Evolutionary conservation across 2,113 vertebrate genomes (phyloP).

Genomic region (Callospermophilus lateralis): DNA sequence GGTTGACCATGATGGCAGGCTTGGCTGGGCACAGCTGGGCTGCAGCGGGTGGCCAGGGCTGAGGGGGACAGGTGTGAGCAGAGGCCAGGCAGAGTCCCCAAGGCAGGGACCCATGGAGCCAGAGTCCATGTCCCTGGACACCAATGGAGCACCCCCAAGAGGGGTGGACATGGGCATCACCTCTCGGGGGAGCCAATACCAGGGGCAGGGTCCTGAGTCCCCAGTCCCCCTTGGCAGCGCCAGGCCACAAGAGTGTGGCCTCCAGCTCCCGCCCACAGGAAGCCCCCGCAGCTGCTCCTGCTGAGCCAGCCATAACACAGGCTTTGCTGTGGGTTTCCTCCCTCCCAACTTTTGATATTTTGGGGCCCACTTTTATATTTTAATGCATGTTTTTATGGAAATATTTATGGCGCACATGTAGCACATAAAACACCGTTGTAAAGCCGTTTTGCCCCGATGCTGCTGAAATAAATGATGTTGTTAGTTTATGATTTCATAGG

Average conservation of each 20-base stretch:
- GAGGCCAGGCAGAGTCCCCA: too few species aligned
- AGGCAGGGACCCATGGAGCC: neutral
- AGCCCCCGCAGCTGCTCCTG: neutral
- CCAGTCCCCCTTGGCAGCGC: accelerated
- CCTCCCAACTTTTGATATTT: conserved; percentile 82
- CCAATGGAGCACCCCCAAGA: accelerated
- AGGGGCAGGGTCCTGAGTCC: too few species aligned
- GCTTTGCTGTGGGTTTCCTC: conserved; percentile 75
- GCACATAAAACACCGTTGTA: conserved; percentile 86
- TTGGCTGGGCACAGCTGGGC: too few species aligned
- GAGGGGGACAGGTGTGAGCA: too few species aligned
- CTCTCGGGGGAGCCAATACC: neutral
- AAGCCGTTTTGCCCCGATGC: conserved; percentile 83
- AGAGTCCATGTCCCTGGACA: neutral
- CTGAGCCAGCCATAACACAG: conserved; percentile 1
- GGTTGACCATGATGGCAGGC: accelerated
- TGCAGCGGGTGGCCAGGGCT: accelerated
- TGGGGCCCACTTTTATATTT: conserved; percentile 86
- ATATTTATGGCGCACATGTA: conserved; percentile 88
- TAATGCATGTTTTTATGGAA: conserved; percentile 88
- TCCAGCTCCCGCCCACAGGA: neutral
- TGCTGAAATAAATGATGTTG: conserved; percentile 86
- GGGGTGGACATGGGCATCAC: too few species aligned
- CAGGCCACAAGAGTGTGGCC: accelerated
- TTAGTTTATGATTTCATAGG: conserved; percentile 85